Conservation (phyloP, 2,113 vertebrate species). For the Euleptes europaea region DNA sequence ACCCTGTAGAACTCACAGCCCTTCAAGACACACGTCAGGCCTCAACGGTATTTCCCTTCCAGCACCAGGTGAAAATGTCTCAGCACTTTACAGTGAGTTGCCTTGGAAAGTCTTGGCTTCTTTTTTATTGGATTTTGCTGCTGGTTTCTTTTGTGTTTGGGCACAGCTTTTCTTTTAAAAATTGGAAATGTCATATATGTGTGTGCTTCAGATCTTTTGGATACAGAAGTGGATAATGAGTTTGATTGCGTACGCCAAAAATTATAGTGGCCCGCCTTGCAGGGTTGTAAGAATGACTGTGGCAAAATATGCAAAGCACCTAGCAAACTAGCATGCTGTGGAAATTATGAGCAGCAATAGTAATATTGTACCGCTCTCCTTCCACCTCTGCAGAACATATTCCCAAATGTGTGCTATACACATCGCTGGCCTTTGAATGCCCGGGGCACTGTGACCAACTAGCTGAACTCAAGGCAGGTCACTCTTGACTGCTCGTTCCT, state of each 20-base stretch:
- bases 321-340: neutral
- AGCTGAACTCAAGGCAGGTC: conserved; percentile 46
- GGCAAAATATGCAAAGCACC: neutral
- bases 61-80: neutral
- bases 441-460: conserved; percentile 9
- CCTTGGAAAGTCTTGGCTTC: neutral
- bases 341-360: no score
- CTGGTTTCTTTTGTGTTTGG: neutral
- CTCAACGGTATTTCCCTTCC: neutral
- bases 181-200: neutral
- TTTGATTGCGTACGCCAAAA: neutral
- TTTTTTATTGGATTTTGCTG: neutral
- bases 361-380: neutral
- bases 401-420: neutral
- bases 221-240: neutral
- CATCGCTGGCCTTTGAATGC: conserved; percentile 51
- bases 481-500: conserved; percentile 45
- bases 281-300: neutral
- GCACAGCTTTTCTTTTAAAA: neutral
- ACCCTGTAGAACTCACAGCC: no score
- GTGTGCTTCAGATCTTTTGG: neutral
- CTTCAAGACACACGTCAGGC: no score
- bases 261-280: neutral
- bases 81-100: no score
- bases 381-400: conserved; percentile 14